Evolutionary conservation across 2,797 vertebrate species (phyloP), one percentile per base, ranked within the genome.

Genomic region (Synaphobranchus kaupii): DNA sequence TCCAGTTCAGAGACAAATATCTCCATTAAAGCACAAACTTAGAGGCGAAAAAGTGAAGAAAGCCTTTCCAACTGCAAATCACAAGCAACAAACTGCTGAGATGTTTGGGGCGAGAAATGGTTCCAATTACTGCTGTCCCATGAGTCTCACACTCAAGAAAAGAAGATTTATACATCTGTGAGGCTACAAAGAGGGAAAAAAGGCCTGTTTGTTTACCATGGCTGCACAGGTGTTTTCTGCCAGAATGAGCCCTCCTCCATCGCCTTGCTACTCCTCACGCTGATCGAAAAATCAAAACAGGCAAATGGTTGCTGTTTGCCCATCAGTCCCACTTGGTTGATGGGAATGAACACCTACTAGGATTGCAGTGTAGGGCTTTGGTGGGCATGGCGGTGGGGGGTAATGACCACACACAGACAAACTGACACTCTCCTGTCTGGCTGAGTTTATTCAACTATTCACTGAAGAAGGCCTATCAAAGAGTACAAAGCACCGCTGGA

Each of bases 391-490:
- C 6, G 28, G 0, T 28, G n/a, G 87, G 93, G 91, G 95, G 94
- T 92, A 94, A 95, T 94, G 94, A 93, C 92, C 93, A 94, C 94
- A 94, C 94, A 94, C 68, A 34, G n/a, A 73, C 68, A 73, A 73
- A n/a, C 68, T 73, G n/a, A n/a, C 68, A 34, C 12, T 76, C 34
- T 47, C 76, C 13, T 76, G 13, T 34, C 31, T 76, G 44, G 78
- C 25, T 81, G 44, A 9, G 44, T 50, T 50, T 81, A 50, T 48
- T 76, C 34, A 44, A 34, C 31, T 39, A 34, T 34, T 34, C 28
- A 34, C 68, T 34, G 6, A 48, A 2, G 13, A 25, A 17, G 44
- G 44, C 34, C 44, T 50, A 9, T 48, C 78, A 76, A 31, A 48
- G 78, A 20, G 20, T 50, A 10, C 78, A 50, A 50, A 50, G 78